These are phyloP conservation scores for Caenorhabditis sulstoni DNA, from an alignment of 2,888 invertebrate species.

Conservation along the genomic window DNA sequence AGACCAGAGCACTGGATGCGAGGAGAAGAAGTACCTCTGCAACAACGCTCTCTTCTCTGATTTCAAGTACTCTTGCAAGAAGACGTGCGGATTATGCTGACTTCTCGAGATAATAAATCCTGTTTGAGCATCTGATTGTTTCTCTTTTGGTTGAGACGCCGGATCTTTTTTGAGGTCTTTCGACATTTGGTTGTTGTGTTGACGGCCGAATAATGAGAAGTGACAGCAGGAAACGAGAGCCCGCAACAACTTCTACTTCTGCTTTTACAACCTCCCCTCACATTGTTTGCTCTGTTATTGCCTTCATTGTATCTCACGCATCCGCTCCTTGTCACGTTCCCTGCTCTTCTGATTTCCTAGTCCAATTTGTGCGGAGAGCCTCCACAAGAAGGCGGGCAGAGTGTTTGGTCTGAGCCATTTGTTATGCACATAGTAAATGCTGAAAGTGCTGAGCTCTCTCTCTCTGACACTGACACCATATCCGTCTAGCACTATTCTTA, in stretches of 20 bases:
- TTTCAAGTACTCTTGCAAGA: slow-evolving; percentile 21
- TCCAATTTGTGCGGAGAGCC: slow-evolving; percentile 21
- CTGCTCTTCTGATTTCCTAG: slow-evolving; percentile 26
- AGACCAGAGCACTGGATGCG: slow-evolving; percentile 8
- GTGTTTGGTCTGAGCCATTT: slow-evolving; percentile 17
- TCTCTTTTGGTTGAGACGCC: no score
- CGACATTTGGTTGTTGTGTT: no score
- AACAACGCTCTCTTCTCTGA: slow-evolving; percentile 21
- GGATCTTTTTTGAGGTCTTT: no score
- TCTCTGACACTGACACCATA: slow-evolving; percentile 15
- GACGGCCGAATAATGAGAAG: slow-evolving; percentile 19
- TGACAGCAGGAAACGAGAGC: slow-evolving; percentile 34
- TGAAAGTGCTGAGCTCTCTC: slow-evolving; percentile 21
- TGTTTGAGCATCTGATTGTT: not conserved
- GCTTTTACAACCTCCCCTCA: slow-evolving; percentile 11
- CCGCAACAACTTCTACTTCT: not conserved
- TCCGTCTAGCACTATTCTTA: not conserved
- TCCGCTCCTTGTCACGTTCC: slow-evolving; percentile 10
- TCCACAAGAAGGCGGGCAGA: not conserved
- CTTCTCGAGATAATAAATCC: not conserved
- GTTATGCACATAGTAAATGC: slow-evolving; percentile 44
- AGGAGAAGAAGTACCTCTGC: slow-evolving; percentile 25
- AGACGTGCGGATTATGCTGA: slow-evolving; percentile 33
- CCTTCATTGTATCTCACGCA: no score
- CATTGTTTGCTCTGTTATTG: slow-evolving; percentile 25